Percentiles rank a stretch among this genome's conserved stretches.
phyloP scores from a whole-genome alignment of 2,888 invertebrate species.

The Eubasilissa splendida region DNA sequence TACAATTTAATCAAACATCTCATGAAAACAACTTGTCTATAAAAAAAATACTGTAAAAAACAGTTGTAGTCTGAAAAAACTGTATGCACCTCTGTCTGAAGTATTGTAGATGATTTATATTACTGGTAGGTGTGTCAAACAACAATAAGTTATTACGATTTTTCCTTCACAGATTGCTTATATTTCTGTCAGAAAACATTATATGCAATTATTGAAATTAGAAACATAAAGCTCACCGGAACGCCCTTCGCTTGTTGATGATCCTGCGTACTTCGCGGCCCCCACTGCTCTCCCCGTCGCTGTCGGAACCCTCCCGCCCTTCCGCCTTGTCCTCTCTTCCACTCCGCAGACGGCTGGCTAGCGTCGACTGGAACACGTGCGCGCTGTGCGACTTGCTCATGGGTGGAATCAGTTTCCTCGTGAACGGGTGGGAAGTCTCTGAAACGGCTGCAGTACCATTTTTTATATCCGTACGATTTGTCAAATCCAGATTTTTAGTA shows the following conservation, averaged over 20 bases:
- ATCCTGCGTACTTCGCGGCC: conserved; percentile 77
- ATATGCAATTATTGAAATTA: not conserved
- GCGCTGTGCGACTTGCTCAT: conserved; percentile 69
- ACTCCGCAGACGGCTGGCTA: conserved; percentile 46
- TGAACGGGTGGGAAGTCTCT: conserved; percentile 59
- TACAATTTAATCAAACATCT: no score
- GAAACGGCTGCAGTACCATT: not conserved
- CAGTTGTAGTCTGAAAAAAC: no score
- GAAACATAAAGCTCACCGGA: conserved; percentile 65
- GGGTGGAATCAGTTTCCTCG: conserved; percentile 69
- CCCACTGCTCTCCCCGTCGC: conserved; percentile 78
- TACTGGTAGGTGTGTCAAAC: no score
- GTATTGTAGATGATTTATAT: no score
- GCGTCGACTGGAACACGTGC: conserved; percentile 62
- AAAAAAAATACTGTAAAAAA: no score
- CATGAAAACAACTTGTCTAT: no score
- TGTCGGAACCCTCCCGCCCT: conserved; percentile 65
- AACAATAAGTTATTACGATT: no score
- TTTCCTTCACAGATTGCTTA: no score
- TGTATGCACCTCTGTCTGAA: no score
- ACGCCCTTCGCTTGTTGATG: conserved; percentile 63
- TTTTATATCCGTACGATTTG: not conserved
- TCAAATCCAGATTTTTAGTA: conserved; percentile 59
- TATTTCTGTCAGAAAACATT: no score
- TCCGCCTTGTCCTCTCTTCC: conserved; percentile 34